Base-by-base conservation (phyloP, 2,113 vertebrate species). In the Microtus pennsylvanicus region DNA sequence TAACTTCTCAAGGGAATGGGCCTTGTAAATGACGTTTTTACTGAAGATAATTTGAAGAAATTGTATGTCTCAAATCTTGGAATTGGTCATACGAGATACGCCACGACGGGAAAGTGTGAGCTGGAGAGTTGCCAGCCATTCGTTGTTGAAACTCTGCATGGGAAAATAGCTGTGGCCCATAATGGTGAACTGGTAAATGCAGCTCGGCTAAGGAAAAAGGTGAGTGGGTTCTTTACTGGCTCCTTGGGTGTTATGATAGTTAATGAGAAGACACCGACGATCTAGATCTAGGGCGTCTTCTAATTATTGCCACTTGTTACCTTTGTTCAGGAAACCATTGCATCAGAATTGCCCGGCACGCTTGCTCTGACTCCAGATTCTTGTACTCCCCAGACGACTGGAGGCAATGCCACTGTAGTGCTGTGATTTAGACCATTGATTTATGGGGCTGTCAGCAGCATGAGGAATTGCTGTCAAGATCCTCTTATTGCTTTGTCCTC, bases 101-200 rank as follows among this genome's bases (percentile, higher is more conserved):
- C 99, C 85, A 99, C 99, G 2, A 99, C 99, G 0, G 99, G 99
- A 76, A 99, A 99, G 90, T 99, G 99, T 2, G 99, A 99, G 97
- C 98, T 99, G 97, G 99, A 99, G 98, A 99, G 99, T 97, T 99
- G 99, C 97, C 99, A 99, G 97, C 99, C 99, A 17, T 99, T 99
- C 96, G 99, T 99, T 8, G 99, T 99, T 89, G 99, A 99, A 95
- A 99, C 99, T 1, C 99, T 99, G 93, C 99, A 99, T 21, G 99
- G 99, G 89, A 99, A 99, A 98, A 99, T 99, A 0, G 99, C 99
- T 9, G 99, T 99, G 47, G 99, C 99, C 0, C 99, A 99, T 98
- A 99, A 99, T 0, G 99, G 99, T 13, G 99, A 99, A 97, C 97
- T 99, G 42, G 99, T 99, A 35, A 99, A 99, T 8, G 99, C 99